phyloP scores from a whole-genome alignment of 2,113 vertebrate genomes.

The Pelecanoides urinatrix region DNA sequence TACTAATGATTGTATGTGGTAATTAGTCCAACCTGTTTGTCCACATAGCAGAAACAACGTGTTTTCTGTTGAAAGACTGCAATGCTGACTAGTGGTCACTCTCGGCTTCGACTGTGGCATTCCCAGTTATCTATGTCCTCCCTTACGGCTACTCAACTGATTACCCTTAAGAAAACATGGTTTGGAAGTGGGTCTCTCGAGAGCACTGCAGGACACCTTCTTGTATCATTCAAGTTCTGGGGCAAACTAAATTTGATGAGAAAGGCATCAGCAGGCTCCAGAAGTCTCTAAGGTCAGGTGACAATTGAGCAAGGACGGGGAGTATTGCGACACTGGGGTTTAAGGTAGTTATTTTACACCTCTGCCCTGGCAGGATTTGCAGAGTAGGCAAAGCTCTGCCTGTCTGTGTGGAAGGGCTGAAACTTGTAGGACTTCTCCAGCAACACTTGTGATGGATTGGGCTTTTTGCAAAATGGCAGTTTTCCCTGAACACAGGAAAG shows the following conservation, averaged over 20 bases:
- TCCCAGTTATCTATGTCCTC: background rate
- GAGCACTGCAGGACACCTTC: background rate
- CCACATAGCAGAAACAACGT: conserved; percentile 50
- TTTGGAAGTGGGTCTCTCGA: background rate
- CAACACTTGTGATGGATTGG: background rate
- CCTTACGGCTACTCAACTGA: background rate
- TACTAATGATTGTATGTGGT: conserved; percentile 54
- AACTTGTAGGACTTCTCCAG: background rate
- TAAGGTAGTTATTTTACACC: background rate
- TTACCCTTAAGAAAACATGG: background rate
- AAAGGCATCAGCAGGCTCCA: background rate
- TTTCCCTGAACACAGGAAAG: background rate
- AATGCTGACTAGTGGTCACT: background rate
- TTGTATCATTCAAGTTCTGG: background rate
- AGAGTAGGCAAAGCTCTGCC: background rate
- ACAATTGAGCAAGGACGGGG: background rate
- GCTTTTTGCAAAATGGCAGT: background rate
- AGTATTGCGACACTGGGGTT: background rate
- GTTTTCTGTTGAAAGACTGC: background rate
- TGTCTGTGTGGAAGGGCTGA: background rate
- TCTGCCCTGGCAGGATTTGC: background rate
- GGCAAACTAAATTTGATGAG: background rate
- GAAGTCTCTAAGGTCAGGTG: background rate
- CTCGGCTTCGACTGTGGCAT: background rate
- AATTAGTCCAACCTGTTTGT: conserved; percentile 71